Evolutionary conservation across 2,888 invertebrate genomes (phyloP).

Genomic region (Scaptomyza cyrtandrae): DNA sequence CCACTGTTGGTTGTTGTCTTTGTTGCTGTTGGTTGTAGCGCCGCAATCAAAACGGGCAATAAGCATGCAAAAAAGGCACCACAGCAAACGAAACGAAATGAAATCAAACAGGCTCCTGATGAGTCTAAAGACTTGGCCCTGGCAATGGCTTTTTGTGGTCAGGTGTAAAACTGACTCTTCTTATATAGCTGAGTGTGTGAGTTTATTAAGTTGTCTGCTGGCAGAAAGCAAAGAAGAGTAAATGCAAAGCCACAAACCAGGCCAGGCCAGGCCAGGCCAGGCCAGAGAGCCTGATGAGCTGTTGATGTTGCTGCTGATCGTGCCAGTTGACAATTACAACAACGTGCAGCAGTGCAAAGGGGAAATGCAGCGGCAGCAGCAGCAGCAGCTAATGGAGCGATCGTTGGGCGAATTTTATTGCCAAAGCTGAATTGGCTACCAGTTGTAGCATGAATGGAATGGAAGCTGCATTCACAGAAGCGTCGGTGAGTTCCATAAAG

Average conservation of each 20-base stretch:
- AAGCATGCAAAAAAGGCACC: constrained; percentile 68
- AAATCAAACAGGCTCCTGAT: constrained; percentile 62
- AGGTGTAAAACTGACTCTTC: constrained; percentile 60
- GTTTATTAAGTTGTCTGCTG: constrained; percentile 67
- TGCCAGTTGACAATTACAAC: constrained; percentile 78
- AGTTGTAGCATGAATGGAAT: constrained; percentile 70
- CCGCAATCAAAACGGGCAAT: constrained; percentile 77
- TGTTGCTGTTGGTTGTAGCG: constrained; percentile 47
- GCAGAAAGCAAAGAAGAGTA: background rate
- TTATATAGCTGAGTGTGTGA: constrained; percentile 11
- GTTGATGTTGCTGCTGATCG: constrained; percentile 74
- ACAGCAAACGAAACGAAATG: constrained; percentile 56
- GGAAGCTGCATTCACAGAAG: constrained; percentile 36
- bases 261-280: no score
- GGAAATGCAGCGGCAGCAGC: background rate
- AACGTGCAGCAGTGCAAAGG: constrained; percentile 15
- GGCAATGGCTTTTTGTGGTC: constrained; percentile 61
- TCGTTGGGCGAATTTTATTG: constrained; percentile 74
- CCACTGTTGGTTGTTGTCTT: constrained; percentile 5
- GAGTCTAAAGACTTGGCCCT: constrained; percentile 20
- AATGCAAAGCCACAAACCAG: no score
- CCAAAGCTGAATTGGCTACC: constrained; percentile 60
- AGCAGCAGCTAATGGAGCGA: constrained; percentile 65
- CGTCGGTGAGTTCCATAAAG: constrained; percentile 50
- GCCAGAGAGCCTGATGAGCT: constrained; percentile 65